Base-by-base conservation (phyloP, 1,140 invertebrate genomes). In the Venturia canescens region DNA sequence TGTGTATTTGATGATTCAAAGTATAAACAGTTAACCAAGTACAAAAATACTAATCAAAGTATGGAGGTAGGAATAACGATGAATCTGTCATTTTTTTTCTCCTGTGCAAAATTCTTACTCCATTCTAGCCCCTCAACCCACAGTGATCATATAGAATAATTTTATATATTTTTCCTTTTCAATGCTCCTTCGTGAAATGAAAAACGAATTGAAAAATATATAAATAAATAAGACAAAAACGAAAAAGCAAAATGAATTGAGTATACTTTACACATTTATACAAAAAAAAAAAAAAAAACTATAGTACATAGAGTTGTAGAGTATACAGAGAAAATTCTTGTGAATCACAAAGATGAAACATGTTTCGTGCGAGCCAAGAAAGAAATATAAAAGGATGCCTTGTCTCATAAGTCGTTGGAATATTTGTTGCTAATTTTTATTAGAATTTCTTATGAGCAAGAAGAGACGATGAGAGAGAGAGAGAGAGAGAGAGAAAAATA, bases 191-290 rank as follows among this genome's bases (percentile, higher is more conserved):
- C 0, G 69, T 71, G 70, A 44, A 79, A 81, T 84, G 66, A 63
- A 70, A 78, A 38, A 80, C 23, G 74, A 83, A 63, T 77, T 2
- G 21, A 60, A 21, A 63, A 60, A 60, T 21, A 6, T 18, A 3
- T 38, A 53, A 6, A 26, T 21, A 21, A 57, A 9, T 9, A 18
- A 83, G 72, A 74, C 60, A 74, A 69, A 9, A 81, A 15, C 38
- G 44, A 83, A 80, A 50, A 77, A 27, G 27, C 13, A 66, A 66
- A 66, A 80, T 83, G 76, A 34, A 29, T 81, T 83, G 67, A 23
- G 81, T 82, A 77, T 87, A 86, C 89, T 87, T 88, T 88, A 87
- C 85, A 89, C 80, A 87, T 88, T 87, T 89, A 86, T 89, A 89
- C 87, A 88, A 83, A 81, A 84, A 84, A 82, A 44, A 88, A 83